Evolutionary conservation across 1,140 invertebrate species (phyloP).

Genomic region (Psix sp.): DNA sequence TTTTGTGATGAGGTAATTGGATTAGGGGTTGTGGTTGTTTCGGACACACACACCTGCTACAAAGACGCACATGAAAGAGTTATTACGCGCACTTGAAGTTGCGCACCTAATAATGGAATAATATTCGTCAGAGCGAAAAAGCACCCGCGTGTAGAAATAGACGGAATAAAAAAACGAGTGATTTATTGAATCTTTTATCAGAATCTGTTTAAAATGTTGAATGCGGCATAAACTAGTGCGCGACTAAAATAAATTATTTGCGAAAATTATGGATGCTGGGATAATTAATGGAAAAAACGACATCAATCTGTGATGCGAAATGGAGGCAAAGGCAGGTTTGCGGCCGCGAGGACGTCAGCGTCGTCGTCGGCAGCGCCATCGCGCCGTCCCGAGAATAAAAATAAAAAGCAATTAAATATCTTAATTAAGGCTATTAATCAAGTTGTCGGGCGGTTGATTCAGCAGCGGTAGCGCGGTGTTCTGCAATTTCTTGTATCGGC

Average conservation of each 20-base stretch:
- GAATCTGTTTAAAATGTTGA: no score
- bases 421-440: slow-evolving; percentile 78
- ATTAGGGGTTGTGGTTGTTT: slow-evolving; percentile 38
- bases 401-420: slow-evolving; percentile 76
- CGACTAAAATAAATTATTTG: no score
- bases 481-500: slow-evolving; percentile 66
- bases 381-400: slow-evolving; percentile 67
- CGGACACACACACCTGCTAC: slow-evolving; percentile 19
- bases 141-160: no score
- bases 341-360: slow-evolving; percentile 60
- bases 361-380: slow-evolving; percentile 50
- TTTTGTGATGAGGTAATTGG: slow-evolving; percentile 30
- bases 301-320: slow-evolving; percentile 31
- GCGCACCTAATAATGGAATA: no score
- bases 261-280: no score
- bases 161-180: no score
- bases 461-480: slow-evolving; percentile 70
- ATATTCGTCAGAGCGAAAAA: no score
- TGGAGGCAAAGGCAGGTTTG: slow-evolving; percentile 16
- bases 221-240: no score
- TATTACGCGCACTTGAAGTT: neutral
- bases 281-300: slow-evolving; percentile 12
- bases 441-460: slow-evolving; percentile 71
- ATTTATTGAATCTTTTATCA: no score
- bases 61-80: slow-evolving; percentile 7